These are phyloP conservation scores for Flabesymbios commensalis DNA, from an alignment of 2,888 invertebrate genomes.

Conservation along the genomic window DNA sequence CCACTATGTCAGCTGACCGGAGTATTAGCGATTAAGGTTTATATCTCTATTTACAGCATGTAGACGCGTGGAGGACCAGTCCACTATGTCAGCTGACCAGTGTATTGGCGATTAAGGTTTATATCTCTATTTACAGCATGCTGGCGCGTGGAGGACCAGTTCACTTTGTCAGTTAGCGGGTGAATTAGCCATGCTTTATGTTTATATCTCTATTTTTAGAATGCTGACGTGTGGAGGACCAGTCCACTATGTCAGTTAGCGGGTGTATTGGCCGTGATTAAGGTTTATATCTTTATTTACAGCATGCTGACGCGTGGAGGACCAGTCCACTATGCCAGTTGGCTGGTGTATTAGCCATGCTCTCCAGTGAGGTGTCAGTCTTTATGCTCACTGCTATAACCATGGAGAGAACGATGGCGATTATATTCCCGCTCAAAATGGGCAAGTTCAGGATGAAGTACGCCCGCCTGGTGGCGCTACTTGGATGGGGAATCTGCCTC, in stretches of 20 bases:
- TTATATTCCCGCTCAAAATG: conserved; percentile 55
- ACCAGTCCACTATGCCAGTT: conserved; percentile 51
- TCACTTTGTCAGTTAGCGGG: conserved; percentile 45
- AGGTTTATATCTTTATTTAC: no score
- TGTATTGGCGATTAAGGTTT: no score
- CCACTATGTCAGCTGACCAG: no score
- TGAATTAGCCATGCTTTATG: conserved; percentile 55
- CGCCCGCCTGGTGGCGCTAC: conserved; percentile 45
- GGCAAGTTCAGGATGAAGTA: conserved; percentile 45
- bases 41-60: no score
- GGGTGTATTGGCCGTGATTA: no score
- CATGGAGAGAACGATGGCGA: conserved; percentile 59
- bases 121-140: no score
- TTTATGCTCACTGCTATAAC: conserved; percentile 62
- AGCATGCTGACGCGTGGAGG: conserved; percentile 52
- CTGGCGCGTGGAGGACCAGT: not conserved
- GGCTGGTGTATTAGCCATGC: conserved; percentile 55
- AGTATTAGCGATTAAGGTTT: no score
- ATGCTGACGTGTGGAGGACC: no score
- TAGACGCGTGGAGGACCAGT: no score
- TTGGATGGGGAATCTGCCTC: conserved; percentile 47
- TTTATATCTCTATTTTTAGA: no score
- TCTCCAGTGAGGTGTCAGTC: conserved; percentile 62
- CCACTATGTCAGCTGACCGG: no score
- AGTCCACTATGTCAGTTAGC: no score